Conservation (phyloP, 2,797 vertebrate species). For the Garrulus glandarius region DNA sequence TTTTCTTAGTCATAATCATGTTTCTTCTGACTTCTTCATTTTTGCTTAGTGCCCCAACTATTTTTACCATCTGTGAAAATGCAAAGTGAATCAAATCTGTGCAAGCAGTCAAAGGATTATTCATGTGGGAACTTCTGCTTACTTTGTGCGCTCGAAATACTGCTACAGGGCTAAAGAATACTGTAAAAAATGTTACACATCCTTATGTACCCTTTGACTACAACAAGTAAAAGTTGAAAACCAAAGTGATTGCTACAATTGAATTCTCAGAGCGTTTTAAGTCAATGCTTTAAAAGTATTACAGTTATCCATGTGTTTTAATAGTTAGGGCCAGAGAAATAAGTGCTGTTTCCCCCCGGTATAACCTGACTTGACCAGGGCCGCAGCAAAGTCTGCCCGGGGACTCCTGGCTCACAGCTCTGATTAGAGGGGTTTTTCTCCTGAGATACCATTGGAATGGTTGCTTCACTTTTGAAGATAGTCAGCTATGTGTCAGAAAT, state of each 20-base stretch:
- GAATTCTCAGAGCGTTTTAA: not conserved
- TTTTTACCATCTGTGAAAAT: not conserved
- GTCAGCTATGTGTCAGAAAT: not conserved
- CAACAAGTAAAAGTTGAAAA: not conserved
- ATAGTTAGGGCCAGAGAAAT: not conserved
- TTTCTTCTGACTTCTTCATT: not conserved
- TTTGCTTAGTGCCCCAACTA: not conserved
- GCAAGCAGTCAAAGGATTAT: not conserved
- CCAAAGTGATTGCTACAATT: not conserved
- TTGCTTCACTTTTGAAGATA: not conserved
- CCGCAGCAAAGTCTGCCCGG: not conserved
- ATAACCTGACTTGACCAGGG: not conserved
- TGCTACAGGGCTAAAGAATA: not conserved
- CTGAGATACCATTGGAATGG: not conserved
- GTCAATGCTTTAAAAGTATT: not conserved
- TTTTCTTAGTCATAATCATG: not conserved
- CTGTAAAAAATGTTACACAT: not conserved
- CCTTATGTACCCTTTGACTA: not conserved
- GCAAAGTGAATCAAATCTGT: not conserved
- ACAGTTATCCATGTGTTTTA: not conserved
- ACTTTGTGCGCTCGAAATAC: not conserved
- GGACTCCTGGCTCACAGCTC: not conserved
- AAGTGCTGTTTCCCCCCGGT: not conserved
- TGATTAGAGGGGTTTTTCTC: not conserved
- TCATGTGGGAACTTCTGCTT: not conserved